phyloP scores from a whole-genome alignment of 2,797 vertebrate species.

The Notolepis coatsorum region DNA sequence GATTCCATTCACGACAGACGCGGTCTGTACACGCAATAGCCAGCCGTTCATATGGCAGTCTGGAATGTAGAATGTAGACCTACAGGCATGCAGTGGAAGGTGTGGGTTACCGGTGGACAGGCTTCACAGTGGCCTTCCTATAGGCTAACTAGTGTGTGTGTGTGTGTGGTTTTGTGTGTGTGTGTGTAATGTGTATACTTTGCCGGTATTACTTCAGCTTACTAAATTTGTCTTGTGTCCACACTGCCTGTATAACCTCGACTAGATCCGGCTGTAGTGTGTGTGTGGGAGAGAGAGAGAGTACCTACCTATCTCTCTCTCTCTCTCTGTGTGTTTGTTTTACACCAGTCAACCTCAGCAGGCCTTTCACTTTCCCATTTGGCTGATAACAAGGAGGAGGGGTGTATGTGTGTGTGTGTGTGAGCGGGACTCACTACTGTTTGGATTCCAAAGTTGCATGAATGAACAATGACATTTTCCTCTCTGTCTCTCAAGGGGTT shows the following conservation, averaged over 20 bases:
- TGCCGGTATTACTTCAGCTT: too few relatives aligned
- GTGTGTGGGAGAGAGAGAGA: conserved; percentile 9
- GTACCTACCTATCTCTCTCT: conserved; percentile 42
- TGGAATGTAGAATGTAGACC: conserved; percentile 31
- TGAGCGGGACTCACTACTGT: background rate
- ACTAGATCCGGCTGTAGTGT: too few relatives aligned
- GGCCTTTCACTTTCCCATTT: conserved; percentile 71
- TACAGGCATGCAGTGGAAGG: conserved; percentile 17
- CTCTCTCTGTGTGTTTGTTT: conserved; percentile 58
- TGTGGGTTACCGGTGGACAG: too few relatives aligned
- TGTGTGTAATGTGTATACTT: conserved; percentile 26
- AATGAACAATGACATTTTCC: too few relatives aligned
- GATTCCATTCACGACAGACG: too few relatives aligned
- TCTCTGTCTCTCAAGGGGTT: too few relatives aligned
- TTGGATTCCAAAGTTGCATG: background rate
- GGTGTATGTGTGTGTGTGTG: conserved; percentile 8
- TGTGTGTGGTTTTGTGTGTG: conserved; percentile 13
- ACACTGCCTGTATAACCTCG: too few relatives aligned
- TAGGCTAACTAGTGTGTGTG: conserved; percentile 30
- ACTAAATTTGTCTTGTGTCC: too few relatives aligned
- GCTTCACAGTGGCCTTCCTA: conserved; percentile 6
- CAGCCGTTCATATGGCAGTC: too few relatives aligned
- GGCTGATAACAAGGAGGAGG: conserved; percentile 69
- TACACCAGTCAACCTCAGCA: conserved; percentile 63
- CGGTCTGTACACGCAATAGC: too few relatives aligned